These are phyloP conservation scores for Cataglyphis altisquamis DNA, from an alignment of 2,888 invertebrate species.

Conservation along the genomic window DNA sequence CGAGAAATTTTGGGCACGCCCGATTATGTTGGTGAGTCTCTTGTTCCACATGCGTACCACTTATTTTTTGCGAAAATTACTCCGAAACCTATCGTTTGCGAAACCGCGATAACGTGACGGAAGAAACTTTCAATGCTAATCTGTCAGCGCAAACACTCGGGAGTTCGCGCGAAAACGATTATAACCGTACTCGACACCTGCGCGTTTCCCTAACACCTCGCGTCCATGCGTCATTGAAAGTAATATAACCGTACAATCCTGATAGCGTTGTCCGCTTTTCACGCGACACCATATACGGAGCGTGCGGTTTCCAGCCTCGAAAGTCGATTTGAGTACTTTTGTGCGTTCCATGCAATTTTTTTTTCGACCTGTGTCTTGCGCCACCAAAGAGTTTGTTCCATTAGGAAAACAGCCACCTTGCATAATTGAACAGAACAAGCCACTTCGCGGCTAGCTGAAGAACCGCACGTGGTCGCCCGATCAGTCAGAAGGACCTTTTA, in stretches of 20 bases:
- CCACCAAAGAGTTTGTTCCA: constrained; percentile 60
- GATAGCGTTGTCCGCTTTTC: neutral
- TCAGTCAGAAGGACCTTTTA: constrained; percentile 53
- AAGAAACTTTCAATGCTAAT: neutral
- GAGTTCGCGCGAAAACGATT: neutral
- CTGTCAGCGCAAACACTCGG: neutral
- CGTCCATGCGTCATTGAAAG: neutral
- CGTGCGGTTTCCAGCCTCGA: neutral
- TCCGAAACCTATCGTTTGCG: constrained; percentile 10
- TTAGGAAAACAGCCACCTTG: constrained; percentile 71
- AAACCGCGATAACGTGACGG: constrained; percentile 7
- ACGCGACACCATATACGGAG: neutral
- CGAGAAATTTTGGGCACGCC: constrained; percentile 98
- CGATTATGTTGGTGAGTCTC: constrained; percentile 95
- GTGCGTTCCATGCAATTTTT: neutral
- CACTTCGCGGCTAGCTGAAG: constrained; percentile 55
- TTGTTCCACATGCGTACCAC: neutral
- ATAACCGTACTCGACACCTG: constrained; percentile 18
- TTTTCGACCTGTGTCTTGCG: neutral
- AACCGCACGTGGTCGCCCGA: constrained; percentile 50
- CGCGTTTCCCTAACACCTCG: neutral
- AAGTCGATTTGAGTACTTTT: constrained; percentile 20
- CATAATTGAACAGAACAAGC: constrained; percentile 74
- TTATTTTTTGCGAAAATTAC: neutral
- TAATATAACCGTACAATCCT: constrained; percentile 1